Evolutionary conservation across 1,140 invertebrate species (phyloP).

Genomic region (Diachasma alloeum): DNA sequence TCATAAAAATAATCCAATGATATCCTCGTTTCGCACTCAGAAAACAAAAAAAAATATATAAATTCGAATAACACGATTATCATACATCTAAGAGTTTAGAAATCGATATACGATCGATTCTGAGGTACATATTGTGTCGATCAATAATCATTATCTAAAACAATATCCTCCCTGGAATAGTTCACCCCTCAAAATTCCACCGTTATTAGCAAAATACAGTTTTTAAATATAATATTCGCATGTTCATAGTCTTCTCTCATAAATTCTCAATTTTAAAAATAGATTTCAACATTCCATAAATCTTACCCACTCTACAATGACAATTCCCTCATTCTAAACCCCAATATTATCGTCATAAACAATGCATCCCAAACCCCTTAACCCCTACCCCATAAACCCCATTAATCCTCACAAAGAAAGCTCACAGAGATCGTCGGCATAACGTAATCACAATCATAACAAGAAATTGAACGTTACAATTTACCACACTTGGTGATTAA

Average conservation of each 20-base stretch:
- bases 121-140: constrained; percentile 5
- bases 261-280: constrained; percentile 9
- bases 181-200: neutral
- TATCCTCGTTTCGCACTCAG: neutral
- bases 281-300: constrained; percentile 8
- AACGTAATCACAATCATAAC: neutral
- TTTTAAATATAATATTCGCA: neutral
- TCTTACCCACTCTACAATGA: neutral
- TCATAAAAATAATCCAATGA: neutral
- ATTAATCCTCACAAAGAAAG: neutral
- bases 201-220: neutral
- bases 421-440: constrained; percentile 9
- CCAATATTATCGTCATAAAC: neutral
- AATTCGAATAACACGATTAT: constrained; percentile 8
- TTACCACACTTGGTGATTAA: constrained; percentile 80
- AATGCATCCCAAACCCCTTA: neutral
- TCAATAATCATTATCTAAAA: neutral
- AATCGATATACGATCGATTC: constrained; percentile 3
- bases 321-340: neutral
- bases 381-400: neutral
- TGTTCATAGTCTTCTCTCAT: neutral
- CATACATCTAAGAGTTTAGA: neutral
- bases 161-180: neutral
- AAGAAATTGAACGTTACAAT: constrained; percentile 61
- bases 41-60: neutral